phyloP scores from a whole-genome alignment of 2,113 vertebrate genomes.

The Thryonomys swinderianus region DNA sequence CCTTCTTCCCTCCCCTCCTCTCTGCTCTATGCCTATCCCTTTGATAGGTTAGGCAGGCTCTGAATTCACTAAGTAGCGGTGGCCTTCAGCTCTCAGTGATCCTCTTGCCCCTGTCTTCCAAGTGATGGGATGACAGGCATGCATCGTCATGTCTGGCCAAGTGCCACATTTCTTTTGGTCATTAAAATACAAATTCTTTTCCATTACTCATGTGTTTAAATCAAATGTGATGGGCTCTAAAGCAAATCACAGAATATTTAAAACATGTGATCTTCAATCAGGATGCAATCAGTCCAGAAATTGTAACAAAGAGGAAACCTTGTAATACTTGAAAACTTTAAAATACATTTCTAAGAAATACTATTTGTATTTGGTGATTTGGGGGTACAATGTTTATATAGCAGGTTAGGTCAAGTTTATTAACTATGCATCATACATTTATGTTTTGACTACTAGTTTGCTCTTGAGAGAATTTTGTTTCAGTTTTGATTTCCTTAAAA shows the following conservation, averaged over 20 bases:
- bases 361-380: background rate
- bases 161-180: background rate
- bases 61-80: no score
- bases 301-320: background rate
- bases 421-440: background rate
- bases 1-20: no score
- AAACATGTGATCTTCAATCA: background rate
- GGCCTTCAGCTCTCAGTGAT: no score
- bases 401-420: background rate
- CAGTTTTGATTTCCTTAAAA: background rate
- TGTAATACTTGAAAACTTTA: background rate
- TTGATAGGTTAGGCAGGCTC: no score
- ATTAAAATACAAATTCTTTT: background rate
- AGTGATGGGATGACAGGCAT: no score
- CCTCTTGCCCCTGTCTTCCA: no score
- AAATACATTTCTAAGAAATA: background rate
- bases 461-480: background rate
- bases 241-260: slow-evolving; percentile 11
- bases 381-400: background rate
- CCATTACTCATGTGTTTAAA: background rate
- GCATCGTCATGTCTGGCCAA: no score
- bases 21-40: no score
- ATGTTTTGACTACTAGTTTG: background rate
- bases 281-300: background rate
- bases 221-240: background rate